Evolutionary conservation across 2,888 invertebrate genomes (phyloP).

Genomic region (Ichneumon xanthorius): DNA sequence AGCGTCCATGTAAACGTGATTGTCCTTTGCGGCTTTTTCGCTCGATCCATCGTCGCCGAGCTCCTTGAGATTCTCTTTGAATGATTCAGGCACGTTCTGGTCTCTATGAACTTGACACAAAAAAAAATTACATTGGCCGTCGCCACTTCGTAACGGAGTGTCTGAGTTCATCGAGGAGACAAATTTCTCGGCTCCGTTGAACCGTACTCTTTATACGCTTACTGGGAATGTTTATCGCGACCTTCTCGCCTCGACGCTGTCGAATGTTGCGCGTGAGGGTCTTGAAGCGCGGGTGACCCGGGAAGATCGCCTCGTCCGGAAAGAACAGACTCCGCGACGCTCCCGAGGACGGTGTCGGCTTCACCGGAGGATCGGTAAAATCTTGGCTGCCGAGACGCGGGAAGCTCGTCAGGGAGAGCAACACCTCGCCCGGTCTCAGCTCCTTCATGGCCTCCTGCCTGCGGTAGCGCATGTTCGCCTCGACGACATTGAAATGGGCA

Average conservation of each 20-base stretch:
- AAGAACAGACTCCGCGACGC: conserved; percentile 95
- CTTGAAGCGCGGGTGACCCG: conserved; percentile 98
- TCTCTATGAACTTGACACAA: conserved; percentile 93
- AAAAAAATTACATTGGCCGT: conserved; percentile 48
- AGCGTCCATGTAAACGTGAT: conserved; percentile 99
- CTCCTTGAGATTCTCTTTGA: conserved; percentile 87
- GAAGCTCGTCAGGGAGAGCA: conserved; percentile 97
- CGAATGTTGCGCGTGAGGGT: conserved; percentile 97
- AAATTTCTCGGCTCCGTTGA: background rate
- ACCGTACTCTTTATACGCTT: conserved; percentile 76
- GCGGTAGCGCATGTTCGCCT: conserved; percentile 97
- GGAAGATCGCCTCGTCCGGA: conserved; percentile 97
- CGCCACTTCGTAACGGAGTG: background rate
- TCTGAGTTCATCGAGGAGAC: background rate
- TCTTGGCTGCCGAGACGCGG: conserved; percentile 96
- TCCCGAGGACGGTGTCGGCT: conserved; percentile 90
- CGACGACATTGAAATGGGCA: conserved; percentile 99
- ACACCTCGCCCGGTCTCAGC: conserved; percentile 91
- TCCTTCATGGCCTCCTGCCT: conserved; percentile 93
- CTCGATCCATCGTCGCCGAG: conserved; percentile 89
- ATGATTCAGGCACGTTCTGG: conserved; percentile 93
- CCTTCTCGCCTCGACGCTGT: conserved; percentile 96
- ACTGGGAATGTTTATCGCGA: conserved; percentile 98
- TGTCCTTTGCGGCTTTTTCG: conserved; percentile 90
- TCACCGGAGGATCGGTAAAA: conserved; percentile 93